phyloP scores from a whole-genome alignment of 2,113 vertebrate species.

The Nicator chloris region DNA sequence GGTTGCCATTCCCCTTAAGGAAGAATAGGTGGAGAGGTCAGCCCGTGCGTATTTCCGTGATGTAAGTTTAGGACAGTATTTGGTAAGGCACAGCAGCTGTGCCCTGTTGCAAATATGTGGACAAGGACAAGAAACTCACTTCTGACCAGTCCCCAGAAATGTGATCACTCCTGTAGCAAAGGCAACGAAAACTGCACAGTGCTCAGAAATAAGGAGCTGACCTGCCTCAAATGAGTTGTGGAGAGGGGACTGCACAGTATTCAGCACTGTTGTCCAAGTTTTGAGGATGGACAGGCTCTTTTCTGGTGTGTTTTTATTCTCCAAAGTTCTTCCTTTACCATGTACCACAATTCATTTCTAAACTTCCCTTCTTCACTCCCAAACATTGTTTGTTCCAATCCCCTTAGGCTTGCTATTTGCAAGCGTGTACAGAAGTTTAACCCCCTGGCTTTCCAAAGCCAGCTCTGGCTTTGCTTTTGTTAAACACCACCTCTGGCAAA shows the following conservation, averaged over 20 bases:
- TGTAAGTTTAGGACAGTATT: background rate
- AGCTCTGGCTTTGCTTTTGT: background rate
- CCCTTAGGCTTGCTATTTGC: background rate
- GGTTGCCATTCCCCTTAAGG: background rate
- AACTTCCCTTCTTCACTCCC: background rate
- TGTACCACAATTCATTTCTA: background rate
- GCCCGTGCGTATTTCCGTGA: background rate
- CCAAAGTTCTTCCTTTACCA: background rate
- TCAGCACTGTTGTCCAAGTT: background rate
- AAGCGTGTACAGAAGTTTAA: accelerated
- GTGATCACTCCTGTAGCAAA: background rate
- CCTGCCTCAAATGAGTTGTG: background rate
- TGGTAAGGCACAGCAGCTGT: background rate
- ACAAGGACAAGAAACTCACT: background rate
- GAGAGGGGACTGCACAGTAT: background rate
- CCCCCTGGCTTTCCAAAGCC: accelerated
- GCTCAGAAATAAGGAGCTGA: background rate
- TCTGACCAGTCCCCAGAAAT: background rate
- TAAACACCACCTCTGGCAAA: background rate
- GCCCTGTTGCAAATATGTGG: background rate
- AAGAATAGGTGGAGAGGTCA: background rate
- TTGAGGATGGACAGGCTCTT: background rate
- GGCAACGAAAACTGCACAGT: background rate
- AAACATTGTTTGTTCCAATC: background rate
- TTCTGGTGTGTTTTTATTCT: background rate